Evolutionary conservation across 2,888 invertebrate genomes (phyloP).

Genomic region (Nemotelus pantherinus): DNA sequence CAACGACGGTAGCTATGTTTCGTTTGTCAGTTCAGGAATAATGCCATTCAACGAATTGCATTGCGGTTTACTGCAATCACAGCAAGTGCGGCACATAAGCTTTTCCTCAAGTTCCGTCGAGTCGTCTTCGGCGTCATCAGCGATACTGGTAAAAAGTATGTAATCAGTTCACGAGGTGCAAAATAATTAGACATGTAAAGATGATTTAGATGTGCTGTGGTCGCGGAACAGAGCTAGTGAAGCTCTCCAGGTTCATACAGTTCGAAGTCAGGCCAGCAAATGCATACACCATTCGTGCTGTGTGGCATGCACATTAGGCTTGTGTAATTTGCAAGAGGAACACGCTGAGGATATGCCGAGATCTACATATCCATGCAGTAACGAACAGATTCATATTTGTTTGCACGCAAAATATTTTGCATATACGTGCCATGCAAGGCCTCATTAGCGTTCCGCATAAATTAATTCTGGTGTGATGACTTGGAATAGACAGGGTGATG

Average conservation of each 20-base stretch:
- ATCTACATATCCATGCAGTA: too few relatives aligned
- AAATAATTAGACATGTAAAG: constrained; percentile 36
- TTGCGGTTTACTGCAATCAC: background rate
- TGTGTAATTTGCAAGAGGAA: too few relatives aligned
- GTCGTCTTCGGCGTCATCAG: background rate
- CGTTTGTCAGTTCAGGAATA: background rate
- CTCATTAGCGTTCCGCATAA: constrained; percentile 42
- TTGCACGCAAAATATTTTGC: background rate
- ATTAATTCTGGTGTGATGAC: constrained; percentile 41
- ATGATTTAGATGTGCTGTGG: constrained; percentile 22
- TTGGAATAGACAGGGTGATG: constrained; percentile 37
- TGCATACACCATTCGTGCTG: too few relatives aligned
- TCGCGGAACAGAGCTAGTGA: background rate
- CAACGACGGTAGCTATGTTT: background rate
- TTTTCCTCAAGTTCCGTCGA: background rate
- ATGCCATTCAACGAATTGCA: background rate
- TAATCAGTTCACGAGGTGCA: constrained; percentile 12
- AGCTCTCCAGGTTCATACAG: background rate
- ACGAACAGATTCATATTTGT: background rate
- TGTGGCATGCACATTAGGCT: too few relatives aligned
- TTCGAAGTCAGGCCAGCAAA: too few relatives aligned
- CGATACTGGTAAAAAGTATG: background rate
- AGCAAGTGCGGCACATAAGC: background rate
- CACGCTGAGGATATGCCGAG: too few relatives aligned
- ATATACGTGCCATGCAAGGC: constrained; percentile 26